Base-by-base conservation (phyloP, 2,113 vertebrate genomes). In the Puntigrus tetrazona region DNA sequence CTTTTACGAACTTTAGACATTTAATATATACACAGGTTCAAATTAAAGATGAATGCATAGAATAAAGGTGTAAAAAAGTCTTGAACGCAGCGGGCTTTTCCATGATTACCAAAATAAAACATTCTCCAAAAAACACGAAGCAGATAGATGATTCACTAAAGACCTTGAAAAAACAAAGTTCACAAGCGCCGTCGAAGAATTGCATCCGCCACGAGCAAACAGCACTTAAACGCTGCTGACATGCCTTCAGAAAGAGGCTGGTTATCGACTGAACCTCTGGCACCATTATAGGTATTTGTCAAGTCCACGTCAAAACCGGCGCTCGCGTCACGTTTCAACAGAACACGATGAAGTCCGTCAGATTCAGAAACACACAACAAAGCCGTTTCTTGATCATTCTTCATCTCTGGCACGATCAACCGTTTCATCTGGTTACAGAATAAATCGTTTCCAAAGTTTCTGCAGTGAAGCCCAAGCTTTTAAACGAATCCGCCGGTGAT, bases 151-250 rank as follows among this genome's bases (percentile, higher is more conserved):
- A 47, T 31, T 52, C 4, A 52, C 27, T 69, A 16, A 8, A 59
- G 34, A 18, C 31, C 52, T 41, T 27, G 50, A 78, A 78, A n/a
- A 78, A 59, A 18, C 34, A 59, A 78, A 78, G 74, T 76, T 55
- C 47, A 76, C 4, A 50, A 20, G 3, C 7, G 43, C 73, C 5
- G 22, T 57, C 31, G 10, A 36, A 77, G 31, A 57, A 57, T 38
- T 73, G 55, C 55, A 59, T 59, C n/a, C 22, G 55, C 22, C 55
- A 59, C n/a, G 25, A 59, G 9, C 55, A 59, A 59, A 25, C 10
- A 59, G 7, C 29, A 18, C 2, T 18, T 31, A 65, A 14, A 65
- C 14, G 18, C 61, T 1, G 27, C 31, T 36, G 31, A 69, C 18
- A 18, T 20, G 9, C 16, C 14, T 2, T 7, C 7, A 34, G 8